Conservation (phyloP, 2,797 vertebrate genomes). For the Labeo calbasu region DNA sequence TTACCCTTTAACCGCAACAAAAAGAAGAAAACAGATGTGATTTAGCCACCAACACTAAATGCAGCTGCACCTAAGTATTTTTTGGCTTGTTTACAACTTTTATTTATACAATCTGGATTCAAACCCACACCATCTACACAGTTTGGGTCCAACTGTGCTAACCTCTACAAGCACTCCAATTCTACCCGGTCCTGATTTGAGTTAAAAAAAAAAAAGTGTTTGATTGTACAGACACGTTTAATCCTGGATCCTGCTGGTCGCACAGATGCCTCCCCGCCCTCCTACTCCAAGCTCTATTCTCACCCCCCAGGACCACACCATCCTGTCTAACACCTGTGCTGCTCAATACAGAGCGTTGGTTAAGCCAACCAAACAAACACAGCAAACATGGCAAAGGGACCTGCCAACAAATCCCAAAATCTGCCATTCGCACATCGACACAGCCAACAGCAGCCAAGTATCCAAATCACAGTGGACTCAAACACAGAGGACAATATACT, state of each 20-base stretch:
- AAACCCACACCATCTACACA: neutral
- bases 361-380: constrained; percentile 38
- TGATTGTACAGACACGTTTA: constrained; percentile 41
- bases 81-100: neutral
- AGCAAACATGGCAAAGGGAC: constrained; percentile 56
- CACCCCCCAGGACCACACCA: constrained; percentile 45
- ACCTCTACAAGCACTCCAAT: neutral
- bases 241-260: constrained; percentile 31
- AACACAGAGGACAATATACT: neutral
- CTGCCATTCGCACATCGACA: constrained; percentile 57
- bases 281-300: constrained; percentile 30
- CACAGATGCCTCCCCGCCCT: constrained; percentile 21
- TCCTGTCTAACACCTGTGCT: constrained; percentile 66
- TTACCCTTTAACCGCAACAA: neutral
- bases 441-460: constrained; percentile 54
- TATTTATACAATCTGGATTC: neutral
- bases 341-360: constrained; percentile 27
- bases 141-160: neutral
- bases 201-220: neutral
- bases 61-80: neutral
- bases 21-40: neutral
- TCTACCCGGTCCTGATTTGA: neutral
- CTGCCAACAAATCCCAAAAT: constrained; percentile 54
- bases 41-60: neutral
- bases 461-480: neutral